A percentile compares a stretch with the other conserved stretches of the same genome.
Evolutionary conservation across 1,140 invertebrate species (phyloP).

Genomic region (Calephelis virginiensis): DNA sequence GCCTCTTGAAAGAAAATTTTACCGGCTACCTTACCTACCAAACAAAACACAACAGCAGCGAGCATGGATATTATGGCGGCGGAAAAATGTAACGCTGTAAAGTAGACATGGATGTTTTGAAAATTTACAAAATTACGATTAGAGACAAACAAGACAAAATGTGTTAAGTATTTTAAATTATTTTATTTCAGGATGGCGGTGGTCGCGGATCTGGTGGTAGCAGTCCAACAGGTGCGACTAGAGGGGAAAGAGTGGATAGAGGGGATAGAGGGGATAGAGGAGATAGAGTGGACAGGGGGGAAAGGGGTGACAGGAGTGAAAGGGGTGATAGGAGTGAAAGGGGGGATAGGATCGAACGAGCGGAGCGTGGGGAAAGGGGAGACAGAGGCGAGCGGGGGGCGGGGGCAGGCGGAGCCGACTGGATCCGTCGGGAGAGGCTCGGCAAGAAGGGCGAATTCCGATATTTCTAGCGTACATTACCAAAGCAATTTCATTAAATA

Average conservation of each 20-base stretch:
- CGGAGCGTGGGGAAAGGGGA: constrained; percentile 40
- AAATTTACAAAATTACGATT: too few species aligned
- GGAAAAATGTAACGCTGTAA: too few species aligned
- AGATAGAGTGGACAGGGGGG: constrained; percentile 60
- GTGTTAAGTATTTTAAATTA: too few species aligned
- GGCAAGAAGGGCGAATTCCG: constrained; percentile 97
- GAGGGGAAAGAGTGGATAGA: constrained; percentile 55
- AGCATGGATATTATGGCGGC: too few species aligned
- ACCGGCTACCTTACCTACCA: too few species aligned
- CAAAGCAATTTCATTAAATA: constrained; percentile 9
- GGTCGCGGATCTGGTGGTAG: constrained; percentile 59
- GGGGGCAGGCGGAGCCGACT: constrained; percentile 78
- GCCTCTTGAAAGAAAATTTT: too few species aligned
- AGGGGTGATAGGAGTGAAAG: constrained; percentile 86
- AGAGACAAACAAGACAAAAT: too few species aligned
- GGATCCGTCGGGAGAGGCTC: constrained; percentile 91
- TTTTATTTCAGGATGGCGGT: constrained; percentile 45
- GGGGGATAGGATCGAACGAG: constrained; percentile 19
- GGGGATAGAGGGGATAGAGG: constrained; percentile 38
- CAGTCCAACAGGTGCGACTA: constrained; percentile 54
- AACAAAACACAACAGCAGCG: too few species aligned
- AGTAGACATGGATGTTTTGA: too few species aligned
- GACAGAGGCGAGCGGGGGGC: constrained; percentile 26
- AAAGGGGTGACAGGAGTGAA: constrained; percentile 93
- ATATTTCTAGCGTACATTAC: constrained; percentile 86